Conservation (phyloP, 2,113 vertebrate species). For the rat (Rattus norvegicus) region GRCr8 NC_086031.1:71366501-71367000, state of each 20-base stretch:
- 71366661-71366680: not conserved
- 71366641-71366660: not conserved
- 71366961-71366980: not conserved
- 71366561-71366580: not conserved
- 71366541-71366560: not conserved
- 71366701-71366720: not conserved
- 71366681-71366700: not conserved
- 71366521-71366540: not conserved
- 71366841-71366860: not conserved
- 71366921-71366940: not conserved
- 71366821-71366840: not conserved
- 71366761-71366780: not conserved
- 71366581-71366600: not conserved
- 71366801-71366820: not conserved
- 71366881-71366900: not conserved
- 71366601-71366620: not conserved
- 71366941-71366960: not conserved
- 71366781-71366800: not conserved
- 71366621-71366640: not conserved
- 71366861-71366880: not conserved
- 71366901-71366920: not conserved
- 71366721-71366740: not conserved
- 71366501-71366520: not conserved
- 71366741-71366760: not conserved
- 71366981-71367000: not conserved